Percentiles rank a stretch among this genome's conserved stretches.
These are phyloP conservation scores for Ifrita kowaldi DNA, from an alignment of 2,113 vertebrate genomes.

Conservation along the genomic window DNA sequence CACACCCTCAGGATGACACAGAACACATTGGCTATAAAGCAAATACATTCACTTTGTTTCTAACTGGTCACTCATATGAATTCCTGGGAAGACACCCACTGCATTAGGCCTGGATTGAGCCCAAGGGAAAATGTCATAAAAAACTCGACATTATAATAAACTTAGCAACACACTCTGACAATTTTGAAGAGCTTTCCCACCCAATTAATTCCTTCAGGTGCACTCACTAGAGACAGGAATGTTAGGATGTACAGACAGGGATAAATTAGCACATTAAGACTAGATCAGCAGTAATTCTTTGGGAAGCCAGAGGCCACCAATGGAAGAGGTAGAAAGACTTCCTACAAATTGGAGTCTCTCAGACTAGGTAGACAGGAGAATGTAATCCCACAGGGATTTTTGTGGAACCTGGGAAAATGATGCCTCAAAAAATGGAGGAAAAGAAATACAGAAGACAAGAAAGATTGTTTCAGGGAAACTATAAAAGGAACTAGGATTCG, in stretches of 20 bases:
- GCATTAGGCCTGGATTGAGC: background rate
- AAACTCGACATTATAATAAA: background rate
- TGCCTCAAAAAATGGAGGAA: background rate
- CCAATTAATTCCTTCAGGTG: background rate
- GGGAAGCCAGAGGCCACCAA: background rate
- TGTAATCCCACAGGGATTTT: background rate
- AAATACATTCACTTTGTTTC: background rate
- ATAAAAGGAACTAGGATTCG: background rate
- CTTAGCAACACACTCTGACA: background rate
- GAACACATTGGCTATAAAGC: background rate
- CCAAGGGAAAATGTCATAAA: background rate
- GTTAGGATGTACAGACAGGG: background rate
- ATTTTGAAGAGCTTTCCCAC: background rate
- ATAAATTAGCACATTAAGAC: background rate
- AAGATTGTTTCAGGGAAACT: background rate
- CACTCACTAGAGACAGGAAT: background rate
- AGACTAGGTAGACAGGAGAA: background rate
- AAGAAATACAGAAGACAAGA: background rate
- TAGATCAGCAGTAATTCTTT: background rate
- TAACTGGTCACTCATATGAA: background rate
- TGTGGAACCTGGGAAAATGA: background rate
- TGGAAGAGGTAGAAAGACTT: background rate
- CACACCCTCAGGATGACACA: background rate
- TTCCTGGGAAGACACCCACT: background rate
- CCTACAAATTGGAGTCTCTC: background rate